Evolutionary conservation across 2,797 vertebrate species (phyloP), one percentile per base, ranked within the genome.

Genomic region (Yasuhikotakia modesta): DNA sequence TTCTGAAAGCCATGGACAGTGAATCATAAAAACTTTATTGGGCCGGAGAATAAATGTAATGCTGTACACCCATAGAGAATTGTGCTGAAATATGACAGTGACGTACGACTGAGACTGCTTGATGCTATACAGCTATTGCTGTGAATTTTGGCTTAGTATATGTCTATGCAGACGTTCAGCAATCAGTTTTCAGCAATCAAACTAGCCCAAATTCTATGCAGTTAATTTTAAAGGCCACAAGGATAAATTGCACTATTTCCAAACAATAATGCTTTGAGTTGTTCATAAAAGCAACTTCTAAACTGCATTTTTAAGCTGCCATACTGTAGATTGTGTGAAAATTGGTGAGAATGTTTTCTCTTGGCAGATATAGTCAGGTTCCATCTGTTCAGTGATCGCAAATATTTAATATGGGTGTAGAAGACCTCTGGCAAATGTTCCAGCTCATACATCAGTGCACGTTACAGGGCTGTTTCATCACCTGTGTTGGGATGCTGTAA

Each of bases 31-130:
- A 39, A 39, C 30, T 39, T 8, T 39, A 8, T 8, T 39, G 35
- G 7, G 35, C 35, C 35, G 4, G 30, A 57, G 61, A 80, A 77
- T 85, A 86, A 87, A 90, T 90, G 78, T 89, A 88, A 88, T 86
- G 90, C 19, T 6, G 35, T 27, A 27, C 88, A 87, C 88, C 87
- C 87, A 69, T 80, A 43, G 60, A 85, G 87, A 91, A 85, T 89
- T 87, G 87, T 8, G 60, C 77, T 73, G 35, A 63, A 77, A 72
- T 65, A 52, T 81, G 85, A 89, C 69, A 61, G 83, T 83, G 82
- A 86, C 64, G 80, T 85, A 86, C 60, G 80, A 83, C 79, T 85
- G 82, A 81, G n/a, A 78, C 78, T 45, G 11, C 52, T 76, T 72
- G 79, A 60, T 53, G 45, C 60, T 71, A 45, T 76, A 61, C 39